Base-by-base conservation (phyloP, 2,888 invertebrate species). In the Pheosia gnoma region DNA sequence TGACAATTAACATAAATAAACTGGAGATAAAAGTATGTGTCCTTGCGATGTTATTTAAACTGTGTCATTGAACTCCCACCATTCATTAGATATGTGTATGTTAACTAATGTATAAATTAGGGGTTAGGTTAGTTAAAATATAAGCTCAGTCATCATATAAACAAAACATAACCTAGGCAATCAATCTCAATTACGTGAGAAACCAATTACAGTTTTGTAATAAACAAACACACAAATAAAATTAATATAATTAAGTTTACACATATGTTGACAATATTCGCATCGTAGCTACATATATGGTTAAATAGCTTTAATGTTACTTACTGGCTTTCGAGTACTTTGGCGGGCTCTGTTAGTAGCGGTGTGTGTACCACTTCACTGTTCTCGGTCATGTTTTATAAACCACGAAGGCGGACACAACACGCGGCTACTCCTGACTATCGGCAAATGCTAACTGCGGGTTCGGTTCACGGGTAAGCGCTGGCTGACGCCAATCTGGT, bases 351-450 rank as follows among this genome's bases (percentile, higher is more conserved):
- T 13, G 13, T 13, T 25, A 56, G 10, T 25, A 56, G 41, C n/a
- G 56, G 56, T 13, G 56, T 13, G 39, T 57, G 37, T 2, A 57
- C 57, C 47, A 25, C n/a, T 11, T 57, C 45, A 57, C 45, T 11
- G 25, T 57, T 47, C 56, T 56, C 56, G 13, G 41, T 41, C 56
- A 56, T 56, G 25, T 39, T 54, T 56, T 39, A 56, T 55, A 56
- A 39, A 56, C 56, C 37, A 53, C 38, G 47, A 38, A 38, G 54
- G 38, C 47, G 11, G 38, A 38, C 54, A 38, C 38, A 7, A 41
- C 5, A 56, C 56, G 25, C 56, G 39, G 41, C 56, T 8, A 41
- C n/a, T 13, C 9, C 41, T 41, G n/a, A 41, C 13, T 6, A 56
- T 41, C 56, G 11, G 13, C 41, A 10, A 41, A 25, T 9, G 56